Conservation (phyloP, 2,888 invertebrate genomes). For the Pollenia angustigena region DNA sequence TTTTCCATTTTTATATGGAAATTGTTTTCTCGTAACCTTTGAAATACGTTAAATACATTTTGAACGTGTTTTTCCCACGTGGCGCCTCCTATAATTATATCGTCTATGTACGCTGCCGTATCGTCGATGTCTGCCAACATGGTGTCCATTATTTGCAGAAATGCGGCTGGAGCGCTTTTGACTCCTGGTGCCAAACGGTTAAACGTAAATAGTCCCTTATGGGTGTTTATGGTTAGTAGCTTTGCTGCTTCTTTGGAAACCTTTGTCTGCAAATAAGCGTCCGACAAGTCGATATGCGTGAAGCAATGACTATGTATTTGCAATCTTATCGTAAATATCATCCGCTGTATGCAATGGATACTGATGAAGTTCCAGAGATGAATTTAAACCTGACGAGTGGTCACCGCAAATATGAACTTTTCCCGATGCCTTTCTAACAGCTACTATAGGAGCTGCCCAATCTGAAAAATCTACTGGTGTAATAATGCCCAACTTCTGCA, state of each 20-base stretch:
- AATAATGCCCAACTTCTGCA: constrained; percentile 26
- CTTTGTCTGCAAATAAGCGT: constrained; percentile 29
- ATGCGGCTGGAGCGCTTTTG: constrained; percentile 25
- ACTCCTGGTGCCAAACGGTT: constrained; percentile 32
- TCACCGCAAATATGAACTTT: constrained; percentile 27
- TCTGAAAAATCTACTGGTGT: constrained; percentile 30
- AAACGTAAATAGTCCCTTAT: constrained; percentile 36
- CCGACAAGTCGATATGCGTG: constrained; percentile 49
- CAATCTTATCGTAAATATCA: constrained; percentile 25
- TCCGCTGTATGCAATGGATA: constrained; percentile 22
- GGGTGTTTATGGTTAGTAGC: constrained; percentile 17
- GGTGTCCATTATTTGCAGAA: constrained; percentile 42
- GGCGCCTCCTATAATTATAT: constrained; percentile 11
- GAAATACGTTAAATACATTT: neutral
- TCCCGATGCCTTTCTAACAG: constrained; percentile 17
- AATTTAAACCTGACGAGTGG: constrained; percentile 31
- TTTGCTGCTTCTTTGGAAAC: constrained; percentile 23
- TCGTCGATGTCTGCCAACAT: constrained; percentile 31
- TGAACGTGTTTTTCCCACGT: constrained; percentile 15
- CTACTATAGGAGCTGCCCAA: constrained; percentile 52
- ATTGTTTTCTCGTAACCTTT: constrained; percentile 13
- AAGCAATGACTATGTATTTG: constrained; percentile 25
- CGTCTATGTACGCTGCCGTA: constrained; percentile 24
- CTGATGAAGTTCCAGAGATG: constrained; percentile 19
- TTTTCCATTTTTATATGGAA: constrained; percentile 22